Percentiles rank a stretch among this genome's conserved stretches.
Evolutionary conservation across 2,113 vertebrate genomes (phyloP).

Genomic region (Megaleporinus macrocephalus): DNA sequence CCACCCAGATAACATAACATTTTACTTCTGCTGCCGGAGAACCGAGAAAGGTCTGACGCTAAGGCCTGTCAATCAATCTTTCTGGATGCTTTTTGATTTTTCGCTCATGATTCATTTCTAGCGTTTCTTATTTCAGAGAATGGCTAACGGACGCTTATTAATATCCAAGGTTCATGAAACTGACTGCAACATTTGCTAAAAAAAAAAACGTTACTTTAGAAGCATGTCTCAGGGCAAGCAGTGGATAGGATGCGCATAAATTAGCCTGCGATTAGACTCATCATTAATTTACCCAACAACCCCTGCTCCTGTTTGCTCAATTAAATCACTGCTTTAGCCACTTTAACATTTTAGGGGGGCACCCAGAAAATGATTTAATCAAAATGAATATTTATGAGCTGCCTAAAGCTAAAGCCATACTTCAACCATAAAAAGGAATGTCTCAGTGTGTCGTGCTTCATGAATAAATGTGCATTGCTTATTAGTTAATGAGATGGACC

Average conservation of each 20-base stretch:
- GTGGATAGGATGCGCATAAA: conserved; percentile 57
- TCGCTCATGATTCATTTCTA: not conserved
- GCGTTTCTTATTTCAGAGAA: not conserved
- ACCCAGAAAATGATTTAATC: conserved; percentile 64
- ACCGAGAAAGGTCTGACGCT: not conserved
- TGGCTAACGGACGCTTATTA: not conserved
- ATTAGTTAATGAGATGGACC: conserved; percentile 3
- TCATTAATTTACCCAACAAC: conserved; percentile 68
- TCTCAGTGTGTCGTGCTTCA: conserved; percentile 38
- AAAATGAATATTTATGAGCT: conserved; percentile 69
- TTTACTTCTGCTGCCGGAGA: conserved; percentile 8
- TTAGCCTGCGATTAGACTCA: conserved; percentile 61
- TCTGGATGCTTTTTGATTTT: not conserved
- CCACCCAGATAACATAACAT: not conserved
- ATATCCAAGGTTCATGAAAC: not conserved
- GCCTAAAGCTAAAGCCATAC: conserved; percentile 53
- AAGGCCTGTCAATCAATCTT: not conserved
- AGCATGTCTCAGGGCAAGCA: not conserved
- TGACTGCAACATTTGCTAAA: not conserved
- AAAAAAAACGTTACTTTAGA: not conserved
- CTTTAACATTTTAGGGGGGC: conserved; percentile 55
- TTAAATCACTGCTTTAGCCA: conserved; percentile 67
- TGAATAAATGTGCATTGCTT: conserved; percentile 2
- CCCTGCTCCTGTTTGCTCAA: conserved; percentile 70
- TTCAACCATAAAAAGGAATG: conserved; percentile 56